Evolutionary conservation across 2,797 vertebrate species (phyloP).

Genomic region (Meriones psammophilus): DNA sequence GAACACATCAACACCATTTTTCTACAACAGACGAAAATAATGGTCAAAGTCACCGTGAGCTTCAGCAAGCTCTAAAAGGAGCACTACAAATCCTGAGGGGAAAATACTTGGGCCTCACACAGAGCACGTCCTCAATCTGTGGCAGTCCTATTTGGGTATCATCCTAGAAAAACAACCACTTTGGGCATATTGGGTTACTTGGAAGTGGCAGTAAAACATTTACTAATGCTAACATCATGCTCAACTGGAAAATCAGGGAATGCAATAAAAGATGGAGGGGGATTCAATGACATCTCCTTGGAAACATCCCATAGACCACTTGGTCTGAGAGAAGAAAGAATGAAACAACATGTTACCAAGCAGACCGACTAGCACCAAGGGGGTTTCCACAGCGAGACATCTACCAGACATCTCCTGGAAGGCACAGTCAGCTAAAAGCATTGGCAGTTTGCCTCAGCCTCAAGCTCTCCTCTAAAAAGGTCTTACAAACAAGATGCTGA

Average conservation of each 20-base stretch:
- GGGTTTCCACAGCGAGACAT: not conserved
- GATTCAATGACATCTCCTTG: not conserved
- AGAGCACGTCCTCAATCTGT: not conserved
- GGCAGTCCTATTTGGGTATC: not conserved
- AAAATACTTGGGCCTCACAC: not conserved
- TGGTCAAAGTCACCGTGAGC: not conserved
- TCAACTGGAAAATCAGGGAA: constrained; percentile 44
- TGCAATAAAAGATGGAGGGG: not conserved
- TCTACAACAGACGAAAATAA: constrained; percentile 57
- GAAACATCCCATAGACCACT: not conserved
- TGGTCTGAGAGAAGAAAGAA: constrained; percentile 25
- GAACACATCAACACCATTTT: constrained; percentile 16
- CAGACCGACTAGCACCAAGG: not conserved
- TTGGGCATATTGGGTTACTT: not conserved
- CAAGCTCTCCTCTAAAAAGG: not conserved
- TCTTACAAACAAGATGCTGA: not conserved
- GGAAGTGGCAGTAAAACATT: constrained; percentile 43
- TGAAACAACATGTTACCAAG: not conserved
- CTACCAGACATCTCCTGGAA: not conserved
- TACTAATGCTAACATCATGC: not conserved
- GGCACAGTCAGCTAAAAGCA: constrained; percentile 48
- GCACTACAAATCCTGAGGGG: not conserved
- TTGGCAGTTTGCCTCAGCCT: not conserved
- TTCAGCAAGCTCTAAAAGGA: not conserved
- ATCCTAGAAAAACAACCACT: constrained; percentile 47